Evolutionary conservation across 2,888 invertebrate genomes (phyloP).

Genomic region (Teinopalpus imperialis): DNA sequence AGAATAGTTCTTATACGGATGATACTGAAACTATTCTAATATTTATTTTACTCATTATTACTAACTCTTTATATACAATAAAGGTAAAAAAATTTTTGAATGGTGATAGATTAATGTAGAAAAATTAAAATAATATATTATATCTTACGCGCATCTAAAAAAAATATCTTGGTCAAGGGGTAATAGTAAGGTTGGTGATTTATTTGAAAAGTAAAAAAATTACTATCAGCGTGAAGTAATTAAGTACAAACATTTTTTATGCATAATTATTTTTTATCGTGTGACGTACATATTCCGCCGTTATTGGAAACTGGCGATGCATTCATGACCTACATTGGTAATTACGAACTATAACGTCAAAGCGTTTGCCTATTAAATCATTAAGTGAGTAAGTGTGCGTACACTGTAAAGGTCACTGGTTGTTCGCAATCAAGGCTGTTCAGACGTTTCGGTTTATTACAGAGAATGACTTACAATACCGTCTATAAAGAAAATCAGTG

Average conservation of each 20-base stretch:
- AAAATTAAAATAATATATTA: too few species aligned
- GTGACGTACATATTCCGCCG: neutral
- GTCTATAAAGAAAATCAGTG: neutral
- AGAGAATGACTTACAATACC: constrained; percentile 7
- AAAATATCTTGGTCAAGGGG: too few species aligned
- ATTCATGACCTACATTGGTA: constrained; percentile 19
- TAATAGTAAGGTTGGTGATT: neutral
- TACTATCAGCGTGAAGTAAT: too few species aligned
- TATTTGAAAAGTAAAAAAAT: too few species aligned
- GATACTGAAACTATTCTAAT: too few species aligned
- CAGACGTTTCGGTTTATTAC: constrained; percentile 37
- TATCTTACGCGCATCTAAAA: too few species aligned
- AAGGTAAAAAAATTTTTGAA: too few species aligned
- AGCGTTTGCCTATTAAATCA: constrained; percentile 10
- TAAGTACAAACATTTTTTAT: constrained; percentile 3
- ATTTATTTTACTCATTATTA: too few species aligned
- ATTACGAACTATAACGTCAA: constrained; percentile 8
- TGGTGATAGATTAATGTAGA: too few species aligned
- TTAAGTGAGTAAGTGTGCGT: constrained; percentile 29
- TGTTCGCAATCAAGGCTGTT: constrained; percentile 56
- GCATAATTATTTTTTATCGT: constrained; percentile 15
- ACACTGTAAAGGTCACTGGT: constrained; percentile 51
- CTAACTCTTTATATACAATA: too few species aligned
- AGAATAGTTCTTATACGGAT: too few species aligned
- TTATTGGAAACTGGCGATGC: constrained; percentile 8